Evolutionary conservation across 2,113 vertebrate genomes (phyloP).

Genomic region (Elephantulus edwardii): DNA sequence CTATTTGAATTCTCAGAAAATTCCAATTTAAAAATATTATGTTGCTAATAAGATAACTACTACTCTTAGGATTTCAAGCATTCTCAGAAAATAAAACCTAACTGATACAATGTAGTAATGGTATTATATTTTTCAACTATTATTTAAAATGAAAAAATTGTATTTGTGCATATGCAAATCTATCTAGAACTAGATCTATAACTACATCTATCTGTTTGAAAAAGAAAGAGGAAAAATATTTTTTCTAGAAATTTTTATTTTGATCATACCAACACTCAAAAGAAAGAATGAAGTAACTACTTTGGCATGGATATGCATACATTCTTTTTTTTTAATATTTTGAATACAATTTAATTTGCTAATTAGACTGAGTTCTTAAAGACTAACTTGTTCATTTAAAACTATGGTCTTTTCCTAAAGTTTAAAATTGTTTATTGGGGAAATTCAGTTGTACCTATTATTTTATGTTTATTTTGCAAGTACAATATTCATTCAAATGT

Average conservation of each 20-base stretch:
- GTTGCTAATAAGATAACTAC: neutral
- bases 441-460: neutral
- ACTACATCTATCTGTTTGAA: no score
- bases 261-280: slow-evolving; percentile 46
- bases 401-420: neutral
- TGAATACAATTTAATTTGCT: neutral
- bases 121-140: neutral
- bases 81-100: slow-evolving; percentile 19
- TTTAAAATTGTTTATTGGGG: neutral
- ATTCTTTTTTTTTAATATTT: slow-evolving; percentile 19
- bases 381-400: slow-evolving; percentile 1
- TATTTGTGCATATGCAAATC: neutral
- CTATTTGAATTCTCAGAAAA: slow-evolving; percentile 32
- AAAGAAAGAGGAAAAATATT: neutral
- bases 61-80: slow-evolving; percentile 22
- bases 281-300: slow-evolving; percentile 13
- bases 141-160: neutral
- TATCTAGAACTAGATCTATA: no score
- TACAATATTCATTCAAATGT: neutral
- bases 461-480: neutral
- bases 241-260: slow-evolving; percentile 23
- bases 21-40: slow-evolving; percentile 8
- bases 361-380: neutral
- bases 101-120: neutral
- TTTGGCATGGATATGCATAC: neutral